A percentile compares a stretch with the other conserved stretches of the same genome.
Evolutionary conservation across 2,888 invertebrate species (phyloP).

Genomic region (Eilema griseolum): DNA sequence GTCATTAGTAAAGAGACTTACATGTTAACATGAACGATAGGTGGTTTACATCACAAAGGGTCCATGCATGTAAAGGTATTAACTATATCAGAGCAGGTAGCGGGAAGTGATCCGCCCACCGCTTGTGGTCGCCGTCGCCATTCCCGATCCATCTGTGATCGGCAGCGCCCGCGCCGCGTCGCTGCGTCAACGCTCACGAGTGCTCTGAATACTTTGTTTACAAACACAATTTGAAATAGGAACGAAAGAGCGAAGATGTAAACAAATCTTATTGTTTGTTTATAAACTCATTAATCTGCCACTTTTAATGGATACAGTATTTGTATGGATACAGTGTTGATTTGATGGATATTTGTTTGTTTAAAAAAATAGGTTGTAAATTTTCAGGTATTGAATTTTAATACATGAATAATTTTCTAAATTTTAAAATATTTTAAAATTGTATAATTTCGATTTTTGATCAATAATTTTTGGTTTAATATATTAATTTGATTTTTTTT

Average conservation of each 20-base stretch:
- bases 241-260: background rate
- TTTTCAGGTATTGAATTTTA: background rate
- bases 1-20: background rate
- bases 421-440: background rate
- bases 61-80: background rate
- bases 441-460: background rate
- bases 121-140: conserved; percentile 55
- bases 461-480: background rate
- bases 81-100: conserved; percentile 11
- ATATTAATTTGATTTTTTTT: conserved; percentile 20
- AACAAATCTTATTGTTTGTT: conserved; percentile 22
- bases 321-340: conserved; percentile 19
- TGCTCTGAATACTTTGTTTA: conserved; percentile 7
- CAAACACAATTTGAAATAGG: conserved; percentile 6
- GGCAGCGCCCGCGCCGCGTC: conserved; percentile 39
- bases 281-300: conserved; percentile 12
- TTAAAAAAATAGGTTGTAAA: background rate
- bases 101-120: conserved; percentile 84
- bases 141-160: conserved; percentile 49
- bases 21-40: background rate
- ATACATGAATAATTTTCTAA: no score
- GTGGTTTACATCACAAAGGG: background rate
- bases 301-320: conserved; percentile 12
- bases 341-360: conserved; percentile 7
- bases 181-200: conserved; percentile 18